A percentile compares a stretch with the other conserved stretches of the same genome.
Conservation (phyloP, 2,888 invertebrate genomes). For the Lordiphosa fenestrarum region DNA sequence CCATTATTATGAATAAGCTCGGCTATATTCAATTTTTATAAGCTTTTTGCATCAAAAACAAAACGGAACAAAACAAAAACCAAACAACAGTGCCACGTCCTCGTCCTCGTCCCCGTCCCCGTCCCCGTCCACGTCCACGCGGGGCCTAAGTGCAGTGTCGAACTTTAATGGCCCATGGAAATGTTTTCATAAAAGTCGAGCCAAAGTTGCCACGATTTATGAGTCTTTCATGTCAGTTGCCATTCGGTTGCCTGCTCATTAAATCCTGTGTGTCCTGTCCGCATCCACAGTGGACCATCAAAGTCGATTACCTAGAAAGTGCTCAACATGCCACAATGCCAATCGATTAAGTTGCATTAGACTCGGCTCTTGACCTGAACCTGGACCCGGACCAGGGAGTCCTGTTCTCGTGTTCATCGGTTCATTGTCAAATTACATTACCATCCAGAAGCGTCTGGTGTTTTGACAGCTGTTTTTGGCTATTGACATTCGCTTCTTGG, state of each 20-base stretch:
- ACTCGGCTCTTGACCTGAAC: constrained; percentile 10
- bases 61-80: constrained; percentile 5
- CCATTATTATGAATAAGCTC: constrained; percentile 32
- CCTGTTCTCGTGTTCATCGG: constrained; percentile 35
- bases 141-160: constrained; percentile 37
- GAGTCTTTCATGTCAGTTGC: constrained; percentile 31
- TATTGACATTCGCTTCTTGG: constrained; percentile 64
- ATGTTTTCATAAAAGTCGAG: constrained; percentile 59
- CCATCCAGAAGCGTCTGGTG: constrained; percentile 58
- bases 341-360: constrained; percentile 68
- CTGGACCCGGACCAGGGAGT: not conserved
- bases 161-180: constrained; percentile 13
- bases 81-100: constrained; percentile 23
- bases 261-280: constrained; percentile 37
- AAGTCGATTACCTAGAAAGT: constrained; percentile 73
- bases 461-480: constrained; percentile 69
- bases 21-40: constrained; percentile 60
- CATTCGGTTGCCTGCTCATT: constrained; percentile 47
- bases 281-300: constrained; percentile 42
- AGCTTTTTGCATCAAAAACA: constrained; percentile 20
- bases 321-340: constrained; percentile 56
- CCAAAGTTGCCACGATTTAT: constrained; percentile 49
- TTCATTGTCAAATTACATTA: constrained; percentile 73
- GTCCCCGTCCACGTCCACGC: too few species aligned
- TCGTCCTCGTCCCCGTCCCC: too few species aligned